Base-by-base conservation (phyloP, 1,140 invertebrate genomes). In the Catajapyx aquilonaris region DNA sequence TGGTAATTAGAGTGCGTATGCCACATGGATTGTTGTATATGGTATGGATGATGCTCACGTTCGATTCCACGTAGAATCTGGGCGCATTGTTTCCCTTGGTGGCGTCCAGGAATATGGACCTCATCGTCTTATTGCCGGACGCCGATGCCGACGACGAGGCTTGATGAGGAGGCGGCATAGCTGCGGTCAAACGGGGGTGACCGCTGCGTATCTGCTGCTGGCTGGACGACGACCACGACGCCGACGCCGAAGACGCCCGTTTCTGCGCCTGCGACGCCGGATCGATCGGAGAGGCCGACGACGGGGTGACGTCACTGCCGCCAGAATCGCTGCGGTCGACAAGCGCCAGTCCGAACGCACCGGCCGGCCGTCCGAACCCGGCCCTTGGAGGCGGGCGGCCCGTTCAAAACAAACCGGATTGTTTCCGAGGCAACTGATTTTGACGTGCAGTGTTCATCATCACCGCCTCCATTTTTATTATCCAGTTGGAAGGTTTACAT, bases 1-100 rank as follows among this genome's bases (percentile, higher is more conserved):
- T 43, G 75, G 72, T 71, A 62, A 72, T 42, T n/a, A n/a, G n/a
- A n/a, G n/a, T n/a, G n/a, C 60, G 72, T 31, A 68, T 72, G 39
- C 71, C 72, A 5, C 69, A 71, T 44, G 71, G 75, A 54, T 75
- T 51, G 56, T 64, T 21, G 62, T 66, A 16, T 63, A 62, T 43
- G 70, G 70, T 31, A 71, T 73, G 15, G 59, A 61, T 20, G 65
- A 68, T 43, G 66, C 66, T 44, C 54, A n/a, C n/a, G n/a, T n/a
- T n/a, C n/a, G n/a, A n/a, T n/a, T n/a, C n/a, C n/a, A n/a, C n/a
- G n/a, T n/a, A 63, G 55, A 66, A 56, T 49, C 45, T 48, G 54
- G 56, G 50, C 57, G 54, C 50, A 43, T 33, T 33, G 31, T 37
- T 35, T 32, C 36, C 32, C 19, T 3, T 10, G 13, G n/a, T 20